These are phyloP conservation scores for Sitobion miscanthi DNA, from an alignment of 1,140 invertebrate genomes.

Conservation along the genomic window DNA sequence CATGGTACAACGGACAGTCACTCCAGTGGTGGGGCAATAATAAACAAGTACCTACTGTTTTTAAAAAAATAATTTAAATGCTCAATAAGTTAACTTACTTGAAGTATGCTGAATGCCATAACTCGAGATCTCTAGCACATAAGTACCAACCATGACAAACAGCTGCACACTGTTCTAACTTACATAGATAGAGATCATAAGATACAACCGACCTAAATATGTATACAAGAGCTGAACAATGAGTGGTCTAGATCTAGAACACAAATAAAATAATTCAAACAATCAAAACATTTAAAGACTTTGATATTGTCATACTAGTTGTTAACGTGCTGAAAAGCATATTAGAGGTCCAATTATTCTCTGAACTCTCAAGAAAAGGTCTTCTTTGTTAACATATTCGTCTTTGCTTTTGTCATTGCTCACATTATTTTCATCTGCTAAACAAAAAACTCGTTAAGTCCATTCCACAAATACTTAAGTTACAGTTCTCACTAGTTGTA, in stretches of 20 bases:
- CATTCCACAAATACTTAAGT: background rate
- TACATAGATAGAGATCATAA: slow-evolving; percentile 81
- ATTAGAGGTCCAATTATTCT: slow-evolving; percentile 61
- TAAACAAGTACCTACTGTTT: no score
- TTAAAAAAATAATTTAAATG: background rate
- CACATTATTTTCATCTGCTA: background rate
- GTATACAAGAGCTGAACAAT: slow-evolving; percentile 81
- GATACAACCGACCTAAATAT: slow-evolving; percentile 90
- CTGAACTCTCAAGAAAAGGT: slow-evolving; percentile 66
- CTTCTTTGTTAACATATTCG: slow-evolving; percentile 61
- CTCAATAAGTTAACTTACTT: slow-evolving; percentile 66
- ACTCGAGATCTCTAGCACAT: slow-evolving; percentile 80
- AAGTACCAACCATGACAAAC: slow-evolving; percentile 90
- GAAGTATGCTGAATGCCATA: slow-evolving; percentile 85
- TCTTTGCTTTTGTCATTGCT: slow-evolving; percentile 62
- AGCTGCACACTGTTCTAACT: slow-evolving; percentile 78
- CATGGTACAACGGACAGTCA: background rate
- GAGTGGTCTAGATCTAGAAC: slow-evolving; percentile 67
- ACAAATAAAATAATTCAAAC: slow-evolving; percentile 64
- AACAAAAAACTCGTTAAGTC: background rate
- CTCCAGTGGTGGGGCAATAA: no score
- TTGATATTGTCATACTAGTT: slow-evolving; percentile 55
- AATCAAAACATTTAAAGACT: background rate
- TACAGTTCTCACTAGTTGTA: background rate
- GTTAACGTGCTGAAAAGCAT: slow-evolving; percentile 56